Percentiles rank a stretch among this genome's conserved stretches.
Evolutionary conservation across 2,113 vertebrate species (phyloP).

Genomic region (Muntiacus reevesi): DNA sequence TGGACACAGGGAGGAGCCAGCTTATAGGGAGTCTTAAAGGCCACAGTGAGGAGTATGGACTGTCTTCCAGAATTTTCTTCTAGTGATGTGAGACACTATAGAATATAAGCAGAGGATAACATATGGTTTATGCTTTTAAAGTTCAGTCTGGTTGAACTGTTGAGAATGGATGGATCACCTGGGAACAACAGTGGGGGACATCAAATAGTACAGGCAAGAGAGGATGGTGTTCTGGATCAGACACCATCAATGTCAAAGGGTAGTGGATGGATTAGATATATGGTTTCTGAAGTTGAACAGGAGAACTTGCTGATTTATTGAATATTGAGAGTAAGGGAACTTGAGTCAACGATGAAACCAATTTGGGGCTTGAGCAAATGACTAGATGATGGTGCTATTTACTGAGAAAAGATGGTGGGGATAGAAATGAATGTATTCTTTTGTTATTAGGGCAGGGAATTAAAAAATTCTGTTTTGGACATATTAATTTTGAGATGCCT

Average conservation of each 20-base stretch:
- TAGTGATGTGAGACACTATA: background rate
- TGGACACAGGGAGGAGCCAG: background rate
- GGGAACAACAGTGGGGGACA: background rate
- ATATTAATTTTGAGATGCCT: constrained; percentile 15
- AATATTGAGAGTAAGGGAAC: background rate
- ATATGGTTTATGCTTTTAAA: background rate
- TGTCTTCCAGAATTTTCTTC: constrained; percentile 9
- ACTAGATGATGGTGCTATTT: background rate
- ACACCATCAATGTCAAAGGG: background rate
- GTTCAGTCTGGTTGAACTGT: background rate
- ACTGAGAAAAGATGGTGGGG: background rate
- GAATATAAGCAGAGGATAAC: background rate
- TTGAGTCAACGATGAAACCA: background rate
- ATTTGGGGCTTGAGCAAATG: background rate
- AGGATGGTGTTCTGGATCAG: background rate
- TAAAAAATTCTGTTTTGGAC: background rate
- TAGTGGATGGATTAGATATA: background rate
- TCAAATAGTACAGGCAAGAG: background rate
- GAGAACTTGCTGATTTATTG: background rate
- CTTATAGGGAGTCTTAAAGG: background rate
- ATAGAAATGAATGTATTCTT: background rate
- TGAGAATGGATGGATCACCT: background rate
- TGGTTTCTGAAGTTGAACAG: background rate
- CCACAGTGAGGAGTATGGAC: background rate
- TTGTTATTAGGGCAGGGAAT: background rate